Percentiles rank a stretch among this genome's conserved stretches.
These are phyloP conservation scores for Arion vulgaris DNA, from an alignment of 1,140 invertebrate species.

Conservation along the genomic window DNA sequence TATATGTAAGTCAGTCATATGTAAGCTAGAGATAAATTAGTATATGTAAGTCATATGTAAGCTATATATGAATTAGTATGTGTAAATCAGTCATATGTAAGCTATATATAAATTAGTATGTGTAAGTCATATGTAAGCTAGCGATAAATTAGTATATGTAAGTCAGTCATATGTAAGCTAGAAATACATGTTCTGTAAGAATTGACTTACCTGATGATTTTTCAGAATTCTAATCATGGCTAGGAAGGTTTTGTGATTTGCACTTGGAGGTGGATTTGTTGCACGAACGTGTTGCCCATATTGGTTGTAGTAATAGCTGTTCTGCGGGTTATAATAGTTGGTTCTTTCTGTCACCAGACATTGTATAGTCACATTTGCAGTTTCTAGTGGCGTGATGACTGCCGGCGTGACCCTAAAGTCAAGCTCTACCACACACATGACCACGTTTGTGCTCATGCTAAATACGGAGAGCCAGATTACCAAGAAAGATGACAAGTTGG, in stretches of 20 bases:
- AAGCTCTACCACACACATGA: background rate
- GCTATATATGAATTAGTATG: no score
- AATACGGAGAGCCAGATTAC: background rate
- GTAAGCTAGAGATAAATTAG: no score
- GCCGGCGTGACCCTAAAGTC: background rate
- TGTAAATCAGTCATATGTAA: no score
- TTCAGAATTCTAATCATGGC: background rate
- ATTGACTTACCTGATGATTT: background rate
- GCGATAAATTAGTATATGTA: no score
- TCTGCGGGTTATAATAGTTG: background rate
- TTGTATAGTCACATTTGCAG: background rate
- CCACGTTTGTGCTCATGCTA: background rate
- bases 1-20: no score
- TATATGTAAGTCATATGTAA: no score
- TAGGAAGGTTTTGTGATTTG: background rate
- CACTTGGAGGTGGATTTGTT: background rate
- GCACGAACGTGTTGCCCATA: background rate
- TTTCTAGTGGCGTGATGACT: background rate
- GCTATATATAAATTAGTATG: no score
- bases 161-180: background rate
- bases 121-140: no score
- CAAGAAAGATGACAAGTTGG: background rate
- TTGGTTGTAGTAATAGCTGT: background rate
- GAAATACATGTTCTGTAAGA: background rate
- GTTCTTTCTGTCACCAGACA: background rate